Evolutionary conservation across 2,888 invertebrate genomes (phyloP).

Genomic region (Tetheella fluctuosa): DNA sequence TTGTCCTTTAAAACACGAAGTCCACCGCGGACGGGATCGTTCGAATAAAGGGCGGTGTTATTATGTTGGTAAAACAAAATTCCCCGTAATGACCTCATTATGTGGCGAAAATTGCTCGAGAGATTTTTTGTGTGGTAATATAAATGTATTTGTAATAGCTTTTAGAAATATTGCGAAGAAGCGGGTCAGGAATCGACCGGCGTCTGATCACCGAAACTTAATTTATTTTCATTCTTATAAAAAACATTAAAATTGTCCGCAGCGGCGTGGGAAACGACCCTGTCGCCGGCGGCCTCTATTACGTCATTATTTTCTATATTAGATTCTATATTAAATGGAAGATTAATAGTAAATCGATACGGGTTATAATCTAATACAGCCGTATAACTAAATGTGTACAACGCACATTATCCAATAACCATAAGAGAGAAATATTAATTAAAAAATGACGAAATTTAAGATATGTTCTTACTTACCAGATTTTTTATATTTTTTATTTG

Average conservation of each 20-base stretch:
- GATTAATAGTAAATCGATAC: conserved; percentile 82
- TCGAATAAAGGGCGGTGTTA: conserved; percentile 81
- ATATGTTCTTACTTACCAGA: background rate
- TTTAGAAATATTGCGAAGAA: conserved; percentile 83
- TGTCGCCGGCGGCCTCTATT: conserved; percentile 82
- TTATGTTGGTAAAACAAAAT: conserved; percentile 85
- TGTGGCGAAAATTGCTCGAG: conserved; percentile 84
- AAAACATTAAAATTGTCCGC: conserved; percentile 75
- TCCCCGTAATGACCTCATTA: conserved; percentile 84
- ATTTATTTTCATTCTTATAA: conserved; percentile 79
- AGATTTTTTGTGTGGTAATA: conserved; percentile 82
- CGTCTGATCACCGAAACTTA: conserved; percentile 82
- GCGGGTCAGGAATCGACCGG: conserved; percentile 74
- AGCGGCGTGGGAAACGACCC: conserved; percentile 81
- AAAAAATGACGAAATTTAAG: background rate
- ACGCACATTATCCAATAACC: background rate
- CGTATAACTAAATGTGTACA: conserved; percentile 46
- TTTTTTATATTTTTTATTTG: too few relatives aligned
- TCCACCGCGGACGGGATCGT: conserved; percentile 74
- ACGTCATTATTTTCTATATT: conserved; percentile 84
- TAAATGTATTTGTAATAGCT: conserved; percentile 85
- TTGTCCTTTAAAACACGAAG: conserved; percentile 80
- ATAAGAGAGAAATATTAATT: background rate
- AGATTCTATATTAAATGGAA: conserved; percentile 80
- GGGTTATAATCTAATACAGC: conserved; percentile 53